Percentiles rank a stretch among this genome's conserved stretches.
These are phyloP conservation scores for Trypoxylus dichotomus DNA, from an alignment of 1,140 invertebrate genomes.

Conservation along the genomic window DNA sequence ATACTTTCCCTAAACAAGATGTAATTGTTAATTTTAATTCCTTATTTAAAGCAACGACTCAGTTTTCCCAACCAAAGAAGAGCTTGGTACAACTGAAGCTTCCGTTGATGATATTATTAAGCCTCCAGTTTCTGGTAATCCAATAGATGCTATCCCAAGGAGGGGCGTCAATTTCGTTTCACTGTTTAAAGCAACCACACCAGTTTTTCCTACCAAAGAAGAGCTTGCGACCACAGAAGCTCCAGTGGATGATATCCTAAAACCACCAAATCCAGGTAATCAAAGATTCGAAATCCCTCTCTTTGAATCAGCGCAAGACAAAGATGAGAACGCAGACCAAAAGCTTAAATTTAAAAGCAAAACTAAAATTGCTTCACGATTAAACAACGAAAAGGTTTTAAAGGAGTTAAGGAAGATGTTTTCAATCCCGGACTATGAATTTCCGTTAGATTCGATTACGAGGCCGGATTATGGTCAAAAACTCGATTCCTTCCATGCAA, in stretches of 20 bases:
- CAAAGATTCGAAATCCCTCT: slow-evolving; percentile 16
- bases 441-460: slow-evolving; percentile 46
- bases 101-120: neutral
- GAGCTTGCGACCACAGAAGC: slow-evolving; percentile 11
- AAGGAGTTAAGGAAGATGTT: slow-evolving; percentile 46
- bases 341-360: neutral
- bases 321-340: neutral
- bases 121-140: neutral
- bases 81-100: neutral
- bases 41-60: slow-evolving; percentile 48
- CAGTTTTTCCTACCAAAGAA: slow-evolving; percentile 45
- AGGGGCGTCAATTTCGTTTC: slow-evolving; percentile 42
- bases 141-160: neutral
- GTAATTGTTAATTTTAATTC: slow-evolving; percentile 42
- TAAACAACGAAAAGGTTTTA: slow-evolving; percentile 38
- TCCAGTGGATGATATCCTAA: neutral
- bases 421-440: slow-evolving; percentile 51
- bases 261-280: slow-evolving; percentile 26
- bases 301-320: too few species aligned
- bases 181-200: slow-evolving; percentile 47
- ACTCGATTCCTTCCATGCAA: slow-evolving; percentile 47
- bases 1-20: neutral
- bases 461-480: slow-evolving; percentile 46
- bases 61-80: slow-evolving; percentile 44
- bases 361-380: slow-evolving; percentile 24